phyloP scores from a whole-genome alignment of 2,113 vertebrate genomes.

The Albula glossodonta region DNA sequence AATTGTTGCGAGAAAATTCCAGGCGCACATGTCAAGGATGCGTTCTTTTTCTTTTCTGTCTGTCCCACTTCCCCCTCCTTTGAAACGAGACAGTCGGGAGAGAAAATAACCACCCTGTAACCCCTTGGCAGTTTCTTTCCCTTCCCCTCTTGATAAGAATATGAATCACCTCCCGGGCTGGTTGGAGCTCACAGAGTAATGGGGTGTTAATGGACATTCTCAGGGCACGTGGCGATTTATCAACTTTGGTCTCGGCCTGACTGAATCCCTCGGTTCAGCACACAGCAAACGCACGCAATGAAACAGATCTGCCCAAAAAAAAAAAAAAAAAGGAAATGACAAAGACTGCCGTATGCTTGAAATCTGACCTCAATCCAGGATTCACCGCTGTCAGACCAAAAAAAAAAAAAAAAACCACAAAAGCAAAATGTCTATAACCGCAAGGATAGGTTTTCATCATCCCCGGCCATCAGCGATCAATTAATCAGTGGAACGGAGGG shows the following conservation, averaged over 20 bases:
- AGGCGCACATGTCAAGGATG: conserved; percentile 15
- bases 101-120: background rate
- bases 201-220: background rate
- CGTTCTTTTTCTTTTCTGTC: conserved; percentile 19
- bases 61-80: conserved; percentile 53
- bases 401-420: background rate
- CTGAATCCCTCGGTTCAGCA: too few species aligned
- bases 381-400: background rate
- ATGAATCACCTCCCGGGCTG: conserved; percentile 34
- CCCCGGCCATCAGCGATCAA: too few species aligned
- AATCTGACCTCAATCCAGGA: conserved; percentile 53
- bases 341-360: conserved; percentile 49
- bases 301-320: background rate
- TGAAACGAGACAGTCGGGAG: conserved; percentile 40
- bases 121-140: background rate
- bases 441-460: too few species aligned
- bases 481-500: too few species aligned
- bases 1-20: conserved; percentile 26
- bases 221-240: too few species aligned
- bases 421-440: background rate
- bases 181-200: conserved; percentile 25
- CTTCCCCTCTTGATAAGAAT: conserved; percentile 54
- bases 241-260: background rate
- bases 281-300: background rate
- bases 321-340: background rate